A percentile compares a stretch with the other conserved stretches of the same genome.
phyloP scores from a whole-genome alignment of 2,888 invertebrate genomes.

The Dasypolia templi region DNA sequence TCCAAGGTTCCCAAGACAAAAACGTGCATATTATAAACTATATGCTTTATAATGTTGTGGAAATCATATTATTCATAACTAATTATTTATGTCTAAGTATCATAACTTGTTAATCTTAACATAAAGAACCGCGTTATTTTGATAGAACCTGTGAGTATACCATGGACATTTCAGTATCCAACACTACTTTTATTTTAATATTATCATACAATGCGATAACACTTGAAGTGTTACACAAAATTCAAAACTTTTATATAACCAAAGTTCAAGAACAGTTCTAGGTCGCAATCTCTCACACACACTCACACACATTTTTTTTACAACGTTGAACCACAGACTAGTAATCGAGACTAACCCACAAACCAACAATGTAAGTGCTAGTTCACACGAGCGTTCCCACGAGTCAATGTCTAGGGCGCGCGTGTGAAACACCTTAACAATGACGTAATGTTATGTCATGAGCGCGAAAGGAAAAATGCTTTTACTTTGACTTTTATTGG shows the following conservation, averaged over 20 bases:
- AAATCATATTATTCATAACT: too few relatives aligned
- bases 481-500: constrained; percentile 65
- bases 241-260: constrained; percentile 3
- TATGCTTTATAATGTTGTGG: too few relatives aligned
- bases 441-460: constrained; percentile 69
- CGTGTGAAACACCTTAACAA: constrained; percentile 74
- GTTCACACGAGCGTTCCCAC: constrained; percentile 81
- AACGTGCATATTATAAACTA: too few relatives aligned
- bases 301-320: constrained; percentile 28
- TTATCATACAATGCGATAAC: too few relatives aligned
- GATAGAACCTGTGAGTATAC: too few relatives aligned
- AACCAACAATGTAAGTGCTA: constrained; percentile 78
- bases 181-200: too few relatives aligned
- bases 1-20: too few relatives aligned
- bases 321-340: constrained; percentile 37
- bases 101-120: too few relatives aligned
- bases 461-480: constrained; percentile 82
- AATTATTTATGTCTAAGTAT: too few relatives aligned
- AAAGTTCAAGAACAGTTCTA: constrained; percentile 57
- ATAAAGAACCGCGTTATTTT: too few relatives aligned
- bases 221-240: background rate
- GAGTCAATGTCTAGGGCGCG: constrained; percentile 81
- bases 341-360: constrained; percentile 77
- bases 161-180: too few relatives aligned
- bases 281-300: constrained; percentile 34